Evolutionary conservation across 2,888 invertebrate genomes (phyloP), one percentile per base, ranked within the genome.

Genomic region (Cremastinae sp.): DNA sequence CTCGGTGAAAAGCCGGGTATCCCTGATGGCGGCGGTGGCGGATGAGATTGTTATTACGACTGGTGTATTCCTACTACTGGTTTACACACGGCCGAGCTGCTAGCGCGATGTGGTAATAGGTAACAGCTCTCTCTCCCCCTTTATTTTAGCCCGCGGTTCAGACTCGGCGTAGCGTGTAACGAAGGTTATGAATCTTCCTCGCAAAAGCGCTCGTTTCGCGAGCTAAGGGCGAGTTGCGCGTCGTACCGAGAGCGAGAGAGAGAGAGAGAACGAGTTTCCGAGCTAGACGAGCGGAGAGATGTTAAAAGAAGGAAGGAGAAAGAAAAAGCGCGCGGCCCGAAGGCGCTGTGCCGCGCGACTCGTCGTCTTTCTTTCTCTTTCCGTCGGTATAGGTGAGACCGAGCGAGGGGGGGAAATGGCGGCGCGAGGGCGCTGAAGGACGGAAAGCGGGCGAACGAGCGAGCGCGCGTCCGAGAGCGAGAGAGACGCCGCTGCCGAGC

Each of bases 341-440:
- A 53, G n/a, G 53, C 28, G 28, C 28, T 14, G 2, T 4, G 47
- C 2, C 28, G 2, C n/a, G n/a, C 14, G 47, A 45, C 28, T 28
- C n/a, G n/a, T 28, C 5, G 28, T 28, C 28, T 28, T 5, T 28
- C 28, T 28, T 28, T 28, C 62, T 56, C 36, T 18, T 16, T 49
- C 20, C 1, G 45, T 71, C 58, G 49, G 28, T 51, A 54, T 43
- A 65, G 54, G 34, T 28, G 65, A 76, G 76, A 53, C 70, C 20
- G 51, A 61, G n/a, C n/a, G n/a, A n/a, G n/a, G n/a, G 71, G 71
- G 45, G 51, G 18, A 56, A 54, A 45, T 28, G 28, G 28, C 28
- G 28, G 28, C 28, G 80, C 81, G 81, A 75, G 78, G 81, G 70
- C 66, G 77, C 70, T 65, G 74, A 71, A 65, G 73, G 71, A 66